phyloP scores from a whole-genome alignment of 2,888 invertebrate species.

The Apodemia mormo region DNA sequence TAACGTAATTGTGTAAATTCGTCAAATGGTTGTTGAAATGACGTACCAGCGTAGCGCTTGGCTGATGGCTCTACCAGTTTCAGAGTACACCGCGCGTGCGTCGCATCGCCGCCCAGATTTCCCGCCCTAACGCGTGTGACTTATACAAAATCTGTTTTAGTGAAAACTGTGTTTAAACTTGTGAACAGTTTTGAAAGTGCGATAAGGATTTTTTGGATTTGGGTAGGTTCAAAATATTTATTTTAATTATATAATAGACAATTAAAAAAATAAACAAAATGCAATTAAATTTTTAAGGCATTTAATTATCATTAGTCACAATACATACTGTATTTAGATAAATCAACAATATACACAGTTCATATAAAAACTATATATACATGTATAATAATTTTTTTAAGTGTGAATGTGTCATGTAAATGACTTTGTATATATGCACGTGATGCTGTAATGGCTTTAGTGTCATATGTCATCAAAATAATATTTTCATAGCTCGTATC shows the following conservation, averaged over 20 bases:
- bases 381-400: too few species aligned
- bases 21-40: constrained; percentile 51
- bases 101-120: constrained; percentile 55
- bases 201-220: constrained; percentile 1
- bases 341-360: too few species aligned
- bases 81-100: constrained; percentile 68
- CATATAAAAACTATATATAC: too few species aligned
- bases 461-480: too few species aligned
- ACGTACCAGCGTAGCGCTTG: constrained; percentile 49
- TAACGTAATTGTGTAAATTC: constrained; percentile 33
- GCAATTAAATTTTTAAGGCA: neutral
- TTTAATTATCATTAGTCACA: too few species aligned
- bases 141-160: constrained; percentile 43
- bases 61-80: constrained; percentile 49
- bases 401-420: too few species aligned
- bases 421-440: too few species aligned
- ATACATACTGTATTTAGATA: too few species aligned
- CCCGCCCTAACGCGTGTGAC: constrained; percentile 66
- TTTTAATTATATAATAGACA: neutral
- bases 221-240: neutral
- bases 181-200: neutral
- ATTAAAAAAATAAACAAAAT: neutral
- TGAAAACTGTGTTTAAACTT: constrained; percentile 12
- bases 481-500: too few species aligned
- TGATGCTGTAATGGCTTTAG: too few species aligned